phyloP scores from a whole-genome alignment of 2,888 invertebrate genomes.

The Xylocampa areola region DNA sequence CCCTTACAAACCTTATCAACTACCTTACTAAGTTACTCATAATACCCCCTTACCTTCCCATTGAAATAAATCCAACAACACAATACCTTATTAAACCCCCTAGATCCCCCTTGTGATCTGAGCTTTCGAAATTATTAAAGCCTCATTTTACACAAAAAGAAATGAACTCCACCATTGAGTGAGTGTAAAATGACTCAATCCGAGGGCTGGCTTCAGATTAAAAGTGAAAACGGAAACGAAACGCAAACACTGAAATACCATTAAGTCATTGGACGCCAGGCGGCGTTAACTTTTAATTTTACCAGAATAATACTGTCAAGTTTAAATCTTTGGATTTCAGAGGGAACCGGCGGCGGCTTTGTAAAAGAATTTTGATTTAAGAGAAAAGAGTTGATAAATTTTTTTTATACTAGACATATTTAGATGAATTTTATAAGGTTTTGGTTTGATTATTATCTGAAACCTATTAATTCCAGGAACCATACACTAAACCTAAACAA shows the following conservation, averaged over 20 bases:
- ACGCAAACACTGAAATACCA: slow-evolving; percentile 85
- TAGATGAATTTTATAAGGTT: slow-evolving; percentile 18
- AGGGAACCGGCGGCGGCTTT: slow-evolving; percentile 41
- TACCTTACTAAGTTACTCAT: not conserved
- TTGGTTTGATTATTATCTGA: not conserved
- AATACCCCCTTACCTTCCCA: slow-evolving; percentile 11
- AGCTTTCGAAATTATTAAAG: slow-evolving; percentile 58
- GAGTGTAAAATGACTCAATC: slow-evolving; percentile 64
- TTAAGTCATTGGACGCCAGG: slow-evolving; percentile 78
- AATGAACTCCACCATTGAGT: slow-evolving; percentile 58
- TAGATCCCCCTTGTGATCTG: slow-evolving; percentile 41
- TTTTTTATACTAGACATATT: slow-evolving; percentile 46
- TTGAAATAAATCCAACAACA: slow-evolving; percentile 25
- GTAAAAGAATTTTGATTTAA: slow-evolving; percentile 53
- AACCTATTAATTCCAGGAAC: too few relatives aligned
- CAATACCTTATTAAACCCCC: slow-evolving; percentile 45
- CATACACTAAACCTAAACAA: too few relatives aligned
- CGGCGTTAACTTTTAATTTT: slow-evolving; percentile 77
- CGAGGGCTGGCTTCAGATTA: slow-evolving; percentile 67
- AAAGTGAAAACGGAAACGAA: slow-evolving; percentile 79
- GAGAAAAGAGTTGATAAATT: slow-evolving; percentile 53
- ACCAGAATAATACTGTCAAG: slow-evolving; percentile 69
- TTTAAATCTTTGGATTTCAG: slow-evolving; percentile 62
- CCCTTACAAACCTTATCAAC: not conserved
- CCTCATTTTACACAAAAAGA: slow-evolving; percentile 60